These are phyloP conservation scores for Labia minor DNA, from an alignment of 2,888 invertebrate species.

Conservation along the genomic window DNA sequence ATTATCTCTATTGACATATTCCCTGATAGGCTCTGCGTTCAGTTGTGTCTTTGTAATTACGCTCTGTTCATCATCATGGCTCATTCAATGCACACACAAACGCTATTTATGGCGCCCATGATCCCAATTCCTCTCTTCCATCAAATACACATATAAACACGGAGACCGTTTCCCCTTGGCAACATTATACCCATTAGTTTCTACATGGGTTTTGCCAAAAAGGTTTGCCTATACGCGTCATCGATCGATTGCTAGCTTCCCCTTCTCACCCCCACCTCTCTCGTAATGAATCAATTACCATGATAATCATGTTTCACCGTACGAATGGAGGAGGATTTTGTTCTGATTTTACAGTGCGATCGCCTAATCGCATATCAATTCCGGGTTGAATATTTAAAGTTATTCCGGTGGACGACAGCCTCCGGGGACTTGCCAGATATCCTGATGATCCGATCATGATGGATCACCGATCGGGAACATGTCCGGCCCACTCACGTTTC, in stretches of 20 bases:
- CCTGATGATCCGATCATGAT: constrained; percentile 13
- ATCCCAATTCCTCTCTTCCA: background rate
- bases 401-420: constrained; percentile 1
- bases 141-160: constrained; percentile 13
- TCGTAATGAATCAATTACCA: constrained; percentile 13
- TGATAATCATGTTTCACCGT: constrained; percentile 13
- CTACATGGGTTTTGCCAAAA: constrained; percentile 13
- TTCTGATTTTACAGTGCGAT: background rate
- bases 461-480: constrained; percentile 13
- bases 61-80: constrained; percentile 13
- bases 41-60: constrained; percentile 4
- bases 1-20: constrained; percentile 13
- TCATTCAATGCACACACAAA: constrained; percentile 13
- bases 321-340: background rate
- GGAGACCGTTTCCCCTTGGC: constrained; percentile 13
- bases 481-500: background rate
- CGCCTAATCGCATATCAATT: constrained; percentile 13
- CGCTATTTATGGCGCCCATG: background rate
- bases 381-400: constrained; percentile 13
- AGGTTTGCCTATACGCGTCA: background rate
- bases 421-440: constrained; percentile 9
- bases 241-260: background rate
- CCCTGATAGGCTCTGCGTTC: constrained; percentile 1
- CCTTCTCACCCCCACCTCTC: background rate
- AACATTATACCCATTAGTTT: constrained; percentile 13